Conservation (phyloP, 2,113 vertebrate genomes). For the Tychaedon coryphoeus region DNA sequence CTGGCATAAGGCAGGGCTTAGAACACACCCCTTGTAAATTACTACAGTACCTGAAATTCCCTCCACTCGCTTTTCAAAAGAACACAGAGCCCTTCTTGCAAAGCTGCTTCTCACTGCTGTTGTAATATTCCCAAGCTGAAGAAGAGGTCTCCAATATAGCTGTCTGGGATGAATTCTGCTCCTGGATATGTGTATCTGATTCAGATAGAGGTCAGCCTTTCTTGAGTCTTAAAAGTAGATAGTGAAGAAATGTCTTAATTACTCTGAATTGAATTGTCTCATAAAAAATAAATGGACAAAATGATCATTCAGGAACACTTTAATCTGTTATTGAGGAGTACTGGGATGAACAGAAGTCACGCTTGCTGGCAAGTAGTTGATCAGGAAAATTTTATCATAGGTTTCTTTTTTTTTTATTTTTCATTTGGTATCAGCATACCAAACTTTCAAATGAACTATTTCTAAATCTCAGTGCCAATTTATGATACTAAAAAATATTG, state of each 20-base stretch:
- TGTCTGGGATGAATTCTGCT: background rate
- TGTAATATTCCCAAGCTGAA: background rate
- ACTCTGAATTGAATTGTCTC: background rate
- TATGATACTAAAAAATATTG: background rate
- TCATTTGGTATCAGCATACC: background rate
- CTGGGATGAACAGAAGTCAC: background rate
- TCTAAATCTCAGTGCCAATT: background rate
- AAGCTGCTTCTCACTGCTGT: background rate
- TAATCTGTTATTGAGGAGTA: background rate
- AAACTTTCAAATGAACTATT: background rate
- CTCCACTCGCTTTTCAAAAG: background rate
- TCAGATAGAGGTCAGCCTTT: background rate
- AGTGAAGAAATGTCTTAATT: background rate
- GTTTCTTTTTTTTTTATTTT: background rate
- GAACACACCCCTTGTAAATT: background rate
- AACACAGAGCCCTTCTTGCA: background rate
- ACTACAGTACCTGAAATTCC: background rate
- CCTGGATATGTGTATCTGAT: background rate
- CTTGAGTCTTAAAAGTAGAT: background rate
- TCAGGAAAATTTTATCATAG: background rate
- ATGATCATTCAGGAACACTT: background rate
- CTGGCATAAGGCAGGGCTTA: background rate
- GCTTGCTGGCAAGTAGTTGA: background rate
- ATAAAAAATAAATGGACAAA: constrained; percentile 32
- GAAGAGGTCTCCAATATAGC: background rate